A percentile compares a stretch with the other conserved stretches of the same genome.
These are phyloP conservation scores for Drosophila infuscata DNA, from an alignment of 2,888 invertebrate species.

Conservation along the genomic window DNA sequence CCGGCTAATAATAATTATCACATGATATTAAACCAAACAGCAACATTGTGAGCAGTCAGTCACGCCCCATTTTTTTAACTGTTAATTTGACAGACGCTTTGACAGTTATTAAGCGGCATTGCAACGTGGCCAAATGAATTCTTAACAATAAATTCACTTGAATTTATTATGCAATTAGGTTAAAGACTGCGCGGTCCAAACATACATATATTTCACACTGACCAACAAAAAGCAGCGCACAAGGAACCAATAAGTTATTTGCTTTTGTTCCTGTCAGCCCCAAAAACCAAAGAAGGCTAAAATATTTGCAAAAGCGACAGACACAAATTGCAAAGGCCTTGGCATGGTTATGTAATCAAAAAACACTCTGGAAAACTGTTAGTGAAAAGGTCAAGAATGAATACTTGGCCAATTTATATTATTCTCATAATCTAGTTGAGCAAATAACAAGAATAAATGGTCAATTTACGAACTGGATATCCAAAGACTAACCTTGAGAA, in stretches of 20 bases:
- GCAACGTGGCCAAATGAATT: slow-evolving; percentile 44
- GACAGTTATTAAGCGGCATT: slow-evolving; percentile 57
- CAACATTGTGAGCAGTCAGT: slow-evolving; percentile 25
- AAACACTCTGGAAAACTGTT: not conserved
- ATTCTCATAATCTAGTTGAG: not conserved
- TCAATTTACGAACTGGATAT: not conserved
- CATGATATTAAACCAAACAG: slow-evolving; percentile 49
- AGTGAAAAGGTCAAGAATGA: not conserved
- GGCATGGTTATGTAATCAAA: slow-evolving; percentile 35
- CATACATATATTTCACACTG: slow-evolving; percentile 55
- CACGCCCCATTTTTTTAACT: slow-evolving; percentile 3
- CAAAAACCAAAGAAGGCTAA: slow-evolving; percentile 40
- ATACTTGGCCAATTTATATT: not conserved
- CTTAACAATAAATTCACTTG: slow-evolving; percentile 58
- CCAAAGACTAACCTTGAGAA: slow-evolving; percentile 1
- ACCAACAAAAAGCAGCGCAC: slow-evolving; percentile 47
- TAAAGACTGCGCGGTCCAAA: slow-evolving; percentile 46
- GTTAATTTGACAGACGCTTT: slow-evolving; percentile 58
- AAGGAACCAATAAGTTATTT: slow-evolving; percentile 43
- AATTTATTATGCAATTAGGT: slow-evolving; percentile 78
- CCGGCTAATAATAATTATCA: slow-evolving; percentile 41
- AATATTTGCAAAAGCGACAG: slow-evolving; percentile 30
- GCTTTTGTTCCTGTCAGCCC: slow-evolving; percentile 55
- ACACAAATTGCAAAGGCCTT: slow-evolving; percentile 33
- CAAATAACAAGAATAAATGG: not conserved